phyloP scores from a whole-genome alignment of 2,888 invertebrate genomes.

The Oegoconia quadripuncta region DNA sequence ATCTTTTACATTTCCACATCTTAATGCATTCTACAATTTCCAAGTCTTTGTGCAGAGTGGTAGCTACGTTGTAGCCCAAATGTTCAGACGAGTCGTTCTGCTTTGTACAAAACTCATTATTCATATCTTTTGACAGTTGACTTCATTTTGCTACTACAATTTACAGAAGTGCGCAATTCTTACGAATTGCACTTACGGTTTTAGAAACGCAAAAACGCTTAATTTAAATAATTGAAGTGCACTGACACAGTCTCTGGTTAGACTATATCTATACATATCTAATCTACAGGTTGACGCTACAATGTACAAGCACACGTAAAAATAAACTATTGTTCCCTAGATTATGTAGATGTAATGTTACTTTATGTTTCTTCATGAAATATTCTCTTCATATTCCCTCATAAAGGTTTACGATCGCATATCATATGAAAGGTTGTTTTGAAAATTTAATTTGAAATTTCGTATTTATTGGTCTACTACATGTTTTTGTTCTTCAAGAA shows the following conservation, averaged over 20 bases:
- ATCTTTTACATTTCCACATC: constrained; percentile 2
- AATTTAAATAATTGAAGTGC: constrained; percentile 27
- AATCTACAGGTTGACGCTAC: not conserved
- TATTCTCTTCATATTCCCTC: constrained; percentile 10
- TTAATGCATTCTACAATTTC: not conserved
- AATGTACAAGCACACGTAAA: not conserved
- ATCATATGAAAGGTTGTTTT: constrained; percentile 12
- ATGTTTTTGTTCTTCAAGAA: not conserved
- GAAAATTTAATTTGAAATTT: constrained; percentile 13
- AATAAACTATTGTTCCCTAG: not conserved
- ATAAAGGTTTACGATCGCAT: constrained; percentile 18
- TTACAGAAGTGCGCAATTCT: constrained; percentile 26
- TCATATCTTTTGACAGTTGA: constrained; percentile 27
- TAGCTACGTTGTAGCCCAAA: not conserved
- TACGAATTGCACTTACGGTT: constrained; percentile 11
- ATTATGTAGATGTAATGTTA: constrained; percentile 5
- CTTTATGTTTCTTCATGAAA: constrained; percentile 9
- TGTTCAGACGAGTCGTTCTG: constrained; percentile 1
- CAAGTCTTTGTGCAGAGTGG: not conserved
- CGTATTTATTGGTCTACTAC: constrained; percentile 9
- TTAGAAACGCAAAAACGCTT: not conserved
- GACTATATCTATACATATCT: not conserved
- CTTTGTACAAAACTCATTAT: constrained; percentile 25
- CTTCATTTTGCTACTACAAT: constrained; percentile 26
- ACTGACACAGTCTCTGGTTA: constrained; percentile 23